Evolutionary conservation across 2,888 invertebrate species (phyloP).

Genomic region (Thymelicus sylvestris): DNA sequence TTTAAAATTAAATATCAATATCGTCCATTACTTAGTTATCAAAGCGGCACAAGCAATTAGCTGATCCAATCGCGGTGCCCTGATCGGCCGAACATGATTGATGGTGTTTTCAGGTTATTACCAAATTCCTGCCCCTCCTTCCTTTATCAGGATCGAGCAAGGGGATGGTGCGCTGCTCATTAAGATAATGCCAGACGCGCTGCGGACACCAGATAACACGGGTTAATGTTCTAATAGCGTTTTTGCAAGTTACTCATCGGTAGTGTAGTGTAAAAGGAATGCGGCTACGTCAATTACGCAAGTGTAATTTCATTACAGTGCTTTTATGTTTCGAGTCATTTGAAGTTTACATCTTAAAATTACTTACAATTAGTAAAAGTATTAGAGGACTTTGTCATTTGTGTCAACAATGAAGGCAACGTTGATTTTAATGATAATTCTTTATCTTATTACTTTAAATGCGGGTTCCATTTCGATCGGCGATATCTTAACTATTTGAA

Average conservation of each 20-base stretch:
- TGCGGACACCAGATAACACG: slow-evolving; percentile 65
- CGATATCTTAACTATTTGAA: too few relatives aligned
- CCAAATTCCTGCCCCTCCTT: slow-evolving; percentile 50
- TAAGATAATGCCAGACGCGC: slow-evolving; percentile 63
- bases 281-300: slow-evolving; percentile 23
- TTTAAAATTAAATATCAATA: slow-evolving; percentile 58
- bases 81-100: slow-evolving; percentile 71
- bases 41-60: slow-evolving; percentile 72
- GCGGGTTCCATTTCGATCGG: too few relatives aligned
- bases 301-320: slow-evolving; percentile 20
- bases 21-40: slow-evolving; percentile 68
- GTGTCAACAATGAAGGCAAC: slow-evolving; percentile 9
- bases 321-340: not conserved
- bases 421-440: not conserved
- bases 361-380: too few relatives aligned
- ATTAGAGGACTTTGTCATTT: not conserved
- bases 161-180: slow-evolving; percentile 60
- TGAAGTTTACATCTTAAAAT: not conserved
- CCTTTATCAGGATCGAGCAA: slow-evolving; percentile 49
- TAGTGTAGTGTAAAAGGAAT: slow-evolving; percentile 46
- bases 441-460: too few relatives aligned
- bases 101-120: slow-evolving; percentile 69
- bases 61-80: slow-evolving; percentile 55
- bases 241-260: slow-evolving; percentile 46
- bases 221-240: slow-evolving; percentile 50